These are phyloP conservation scores for Petrolisthes cinctipes DNA, from an alignment of 2,888 invertebrate species.

Conservation along the genomic window DNA sequence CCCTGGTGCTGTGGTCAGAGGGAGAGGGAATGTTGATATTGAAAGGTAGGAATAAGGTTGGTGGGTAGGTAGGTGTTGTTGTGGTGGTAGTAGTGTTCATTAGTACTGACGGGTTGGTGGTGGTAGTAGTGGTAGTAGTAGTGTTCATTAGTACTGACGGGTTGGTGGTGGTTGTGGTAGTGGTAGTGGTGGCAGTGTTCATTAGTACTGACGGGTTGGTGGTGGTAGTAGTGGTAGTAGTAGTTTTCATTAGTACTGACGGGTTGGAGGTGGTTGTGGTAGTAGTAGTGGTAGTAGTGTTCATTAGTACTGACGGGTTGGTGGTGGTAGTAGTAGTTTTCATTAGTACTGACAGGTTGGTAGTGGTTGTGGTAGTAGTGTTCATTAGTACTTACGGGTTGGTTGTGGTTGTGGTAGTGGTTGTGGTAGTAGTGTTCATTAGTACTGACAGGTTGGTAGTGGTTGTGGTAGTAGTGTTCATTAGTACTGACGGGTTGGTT, in stretches of 20 bases:
- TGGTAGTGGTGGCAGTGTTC: too few relatives aligned
- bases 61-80: not conserved
- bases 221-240: too few relatives aligned
- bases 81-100: not conserved
- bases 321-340: not conserved
- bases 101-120: too few relatives aligned
- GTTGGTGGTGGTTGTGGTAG: not conserved
- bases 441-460: too few relatives aligned
- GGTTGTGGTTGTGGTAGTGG: not conserved
- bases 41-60: not conserved
- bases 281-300: conserved; percentile 8
- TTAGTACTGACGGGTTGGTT: too few relatives aligned
- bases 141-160: too few relatives aligned
- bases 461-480: too few relatives aligned
- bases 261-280: not conserved
- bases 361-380: not conserved
- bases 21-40: too few relatives aligned
- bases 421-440: conserved; percentile 1
- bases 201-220: too few relatives aligned
- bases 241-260: too few relatives aligned
- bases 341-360: not conserved
- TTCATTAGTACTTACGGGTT: not conserved
- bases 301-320: not conserved
- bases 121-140: too few relatives aligned
- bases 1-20: too few relatives aligned